These are phyloP conservation scores for Drosophila robusta DNA, from an alignment of 2,888 invertebrate genomes.

Conservation along the genomic window DNA sequence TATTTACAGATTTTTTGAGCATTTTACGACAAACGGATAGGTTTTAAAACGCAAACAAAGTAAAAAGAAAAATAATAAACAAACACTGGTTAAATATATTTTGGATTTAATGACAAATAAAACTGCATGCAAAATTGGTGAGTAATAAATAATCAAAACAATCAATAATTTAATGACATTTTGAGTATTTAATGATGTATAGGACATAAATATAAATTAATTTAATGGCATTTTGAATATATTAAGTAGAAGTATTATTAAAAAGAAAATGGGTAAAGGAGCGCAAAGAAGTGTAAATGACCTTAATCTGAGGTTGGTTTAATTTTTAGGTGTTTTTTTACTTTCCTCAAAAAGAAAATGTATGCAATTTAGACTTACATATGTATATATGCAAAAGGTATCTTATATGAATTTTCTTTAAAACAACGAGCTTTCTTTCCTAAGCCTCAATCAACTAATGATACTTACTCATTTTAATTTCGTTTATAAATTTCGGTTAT, in stretches of 20 bases:
- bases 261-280: too few species aligned
- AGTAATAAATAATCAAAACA: slow-evolving; percentile 13
- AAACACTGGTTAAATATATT: slow-evolving; percentile 13
- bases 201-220: too few species aligned
- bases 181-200: neutral
- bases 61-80: slow-evolving; percentile 11
- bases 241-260: too few species aligned
- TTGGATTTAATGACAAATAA: slow-evolving; percentile 36
- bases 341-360: neutral
- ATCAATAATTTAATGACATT: neutral
- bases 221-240: too few species aligned
- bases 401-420: neutral
- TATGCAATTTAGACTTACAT: neutral
- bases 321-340: neutral
- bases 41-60: slow-evolving; percentile 22
- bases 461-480: slow-evolving; percentile 20
- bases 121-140: slow-evolving; percentile 42
- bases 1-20: slow-evolving; percentile 56
- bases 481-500: slow-evolving; percentile 10
- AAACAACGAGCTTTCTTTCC: slow-evolving; percentile 7
- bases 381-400: neutral
- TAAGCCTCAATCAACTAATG: slow-evolving; percentile 1
- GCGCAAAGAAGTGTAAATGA: too few species aligned
- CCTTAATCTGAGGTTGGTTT: too few species aligned
- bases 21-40: slow-evolving; percentile 21